These are phyloP conservation scores for Lysandra bellargus DNA, from an alignment of 2,888 invertebrate genomes.

Conservation along the genomic window DNA sequence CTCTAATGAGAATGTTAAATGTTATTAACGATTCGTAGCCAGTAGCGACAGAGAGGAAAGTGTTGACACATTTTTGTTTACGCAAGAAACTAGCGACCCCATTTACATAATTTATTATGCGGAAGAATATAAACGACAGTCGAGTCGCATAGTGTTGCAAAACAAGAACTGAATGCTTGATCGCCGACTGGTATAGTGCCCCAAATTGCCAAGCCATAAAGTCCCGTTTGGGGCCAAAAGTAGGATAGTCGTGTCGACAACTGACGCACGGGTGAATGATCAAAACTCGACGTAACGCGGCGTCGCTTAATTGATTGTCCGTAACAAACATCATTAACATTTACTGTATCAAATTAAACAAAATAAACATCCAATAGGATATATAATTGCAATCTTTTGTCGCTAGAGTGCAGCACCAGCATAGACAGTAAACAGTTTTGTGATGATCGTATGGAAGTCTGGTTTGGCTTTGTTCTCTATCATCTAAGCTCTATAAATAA, in stretches of 20 bases:
- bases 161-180: not conserved
- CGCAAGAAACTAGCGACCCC: not conserved
- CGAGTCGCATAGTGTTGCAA: not conserved
- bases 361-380: too few species aligned
- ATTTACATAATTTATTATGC: constrained; percentile 3
- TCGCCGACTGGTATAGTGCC: not conserved
- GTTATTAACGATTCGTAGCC: not conserved
- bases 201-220: not conserved
- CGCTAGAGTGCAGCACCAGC: too few species aligned
- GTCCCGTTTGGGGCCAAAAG: not conserved
- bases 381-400: too few species aligned
- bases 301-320: not conserved
- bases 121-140: constrained; percentile 18
- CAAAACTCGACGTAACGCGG: not conserved
- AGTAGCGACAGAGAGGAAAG: not conserved
- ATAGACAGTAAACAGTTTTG: too few species aligned
- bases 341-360: too few species aligned
- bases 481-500: too few species aligned
- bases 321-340: not conserved
- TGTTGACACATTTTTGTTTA: constrained; percentile 2
- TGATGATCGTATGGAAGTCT: too few species aligned
- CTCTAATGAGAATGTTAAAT: not conserved
- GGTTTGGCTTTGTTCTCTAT: too few species aligned
- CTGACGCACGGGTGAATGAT: not conserved
- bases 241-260: not conserved